These are phyloP conservation scores for Drosophila tropicalis DNA, from an alignment of 1,140 invertebrate genomes.

Conservation along the genomic window DNA sequence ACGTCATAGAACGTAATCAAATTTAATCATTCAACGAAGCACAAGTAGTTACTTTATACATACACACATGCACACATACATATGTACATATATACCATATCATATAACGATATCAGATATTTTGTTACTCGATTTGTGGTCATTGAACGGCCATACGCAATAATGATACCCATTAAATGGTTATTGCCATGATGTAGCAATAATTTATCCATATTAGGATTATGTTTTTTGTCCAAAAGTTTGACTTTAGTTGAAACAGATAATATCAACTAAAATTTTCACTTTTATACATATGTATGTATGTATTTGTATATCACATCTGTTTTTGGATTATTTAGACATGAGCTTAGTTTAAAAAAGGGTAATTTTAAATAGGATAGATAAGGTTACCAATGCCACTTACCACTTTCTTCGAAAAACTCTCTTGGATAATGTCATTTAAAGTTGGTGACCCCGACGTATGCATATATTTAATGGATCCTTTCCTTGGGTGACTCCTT, in stretches of 20 bases:
- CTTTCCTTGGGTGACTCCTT: neutral
- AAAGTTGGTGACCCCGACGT: no score
- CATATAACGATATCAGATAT: slow-evolving; percentile 9
- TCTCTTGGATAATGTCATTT: no score
- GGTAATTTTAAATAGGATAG: no score
- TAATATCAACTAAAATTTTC: neutral
- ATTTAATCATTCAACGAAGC: slow-evolving; percentile 21
- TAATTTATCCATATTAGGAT: neutral
- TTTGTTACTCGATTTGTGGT: neutral
- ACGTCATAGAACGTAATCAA: slow-evolving; percentile 32
- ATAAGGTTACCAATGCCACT: no score
- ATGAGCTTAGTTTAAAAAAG: neutral
- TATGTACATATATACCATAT: slow-evolving; percentile 8
- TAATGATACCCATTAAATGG: neutral
- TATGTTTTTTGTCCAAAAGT: neutral
- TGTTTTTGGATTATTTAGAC: neutral
- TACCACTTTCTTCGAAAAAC: no score
- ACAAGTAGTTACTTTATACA: slow-evolving; percentile 11
- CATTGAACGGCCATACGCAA: neutral
- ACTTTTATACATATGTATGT: no score
- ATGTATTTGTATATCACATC: slow-evolving; percentile 24
- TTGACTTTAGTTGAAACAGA: neutral
- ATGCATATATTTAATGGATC: neutral
- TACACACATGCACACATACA: slow-evolving; percentile 19
- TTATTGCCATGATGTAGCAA: neutral